Evolutionary conservation across 2,797 vertebrate species (phyloP).

Genomic region (Ptychobarbus kaznakovi): DNA sequence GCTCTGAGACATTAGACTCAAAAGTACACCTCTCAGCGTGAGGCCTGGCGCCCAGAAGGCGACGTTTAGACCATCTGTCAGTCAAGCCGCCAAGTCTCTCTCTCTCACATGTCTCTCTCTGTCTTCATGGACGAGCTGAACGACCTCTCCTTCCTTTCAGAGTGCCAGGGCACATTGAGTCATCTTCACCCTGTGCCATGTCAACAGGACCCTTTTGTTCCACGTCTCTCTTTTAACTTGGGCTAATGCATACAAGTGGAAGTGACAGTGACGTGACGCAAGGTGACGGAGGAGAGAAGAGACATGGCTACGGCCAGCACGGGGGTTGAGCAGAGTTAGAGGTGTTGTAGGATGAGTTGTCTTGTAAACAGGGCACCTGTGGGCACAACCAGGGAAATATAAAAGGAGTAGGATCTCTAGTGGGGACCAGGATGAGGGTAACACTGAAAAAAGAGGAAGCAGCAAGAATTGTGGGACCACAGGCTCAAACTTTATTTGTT

Average conservation of each 20-base stretch:
- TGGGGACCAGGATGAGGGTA: not conserved
- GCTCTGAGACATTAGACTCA: constrained; percentile 37
- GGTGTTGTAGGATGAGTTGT: constrained; percentile 39
- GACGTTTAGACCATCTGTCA: constrained; percentile 67
- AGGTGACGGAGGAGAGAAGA: constrained; percentile 66
- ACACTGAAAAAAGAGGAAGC: not conserved
- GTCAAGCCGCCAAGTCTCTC: constrained; percentile 60
- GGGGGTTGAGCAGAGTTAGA: constrained; percentile 29
- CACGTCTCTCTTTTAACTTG: constrained; percentile 64
- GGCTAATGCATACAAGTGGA: constrained; percentile 66
- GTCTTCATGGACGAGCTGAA: constrained; percentile 62
- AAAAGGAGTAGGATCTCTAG: not conserved
- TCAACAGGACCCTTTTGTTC: constrained; percentile 39
- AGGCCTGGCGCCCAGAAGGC: constrained; percentile 54
- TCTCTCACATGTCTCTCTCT: constrained; percentile 49
- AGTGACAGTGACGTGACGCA: constrained; percentile 65
- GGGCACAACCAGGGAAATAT: not conserved
- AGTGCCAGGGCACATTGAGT: constrained; percentile 65
- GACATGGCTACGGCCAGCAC: constrained; percentile 28
- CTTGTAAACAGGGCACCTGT: constrained; percentile 25
- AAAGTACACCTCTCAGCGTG: constrained; percentile 49
- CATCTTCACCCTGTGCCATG: constrained; percentile 49
- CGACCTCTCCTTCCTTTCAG: constrained; percentile 69
- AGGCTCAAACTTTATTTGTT: not conserved
- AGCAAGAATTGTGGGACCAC: not conserved